phyloP scores from a whole-genome alignment of 1,140 invertebrate species.

The Trichogramma pretiosum region DNA sequence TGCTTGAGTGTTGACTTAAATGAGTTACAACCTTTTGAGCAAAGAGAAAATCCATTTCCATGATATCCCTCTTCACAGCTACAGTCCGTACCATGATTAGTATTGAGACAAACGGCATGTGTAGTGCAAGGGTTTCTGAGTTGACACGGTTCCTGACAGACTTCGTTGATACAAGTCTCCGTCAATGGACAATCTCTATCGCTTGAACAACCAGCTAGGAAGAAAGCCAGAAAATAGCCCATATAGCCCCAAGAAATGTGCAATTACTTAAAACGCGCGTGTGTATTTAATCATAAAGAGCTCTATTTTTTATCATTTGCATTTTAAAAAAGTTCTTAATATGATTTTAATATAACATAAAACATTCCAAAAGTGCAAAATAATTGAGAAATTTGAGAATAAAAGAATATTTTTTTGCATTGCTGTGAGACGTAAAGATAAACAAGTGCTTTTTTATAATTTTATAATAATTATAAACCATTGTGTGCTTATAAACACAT shows the following conservation, averaged over 20 bases:
- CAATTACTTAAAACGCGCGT: conserved; percentile 10
- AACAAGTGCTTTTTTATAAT: too few relatives aligned
- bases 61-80: conserved; percentile 75
- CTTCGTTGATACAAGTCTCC: conserved; percentile 70
- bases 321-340: too few relatives aligned
- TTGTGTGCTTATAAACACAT: too few relatives aligned
- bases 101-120: conserved; percentile 79
- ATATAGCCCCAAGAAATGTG: conserved; percentile 41
- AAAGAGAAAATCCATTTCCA: conserved; percentile 75
- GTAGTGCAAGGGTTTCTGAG: conserved; percentile 71
- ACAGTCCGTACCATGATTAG: conserved; percentile 78
- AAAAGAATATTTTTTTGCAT: too few relatives aligned
- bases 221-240: conserved; percentile 45
- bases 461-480: too few relatives aligned
- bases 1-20: too few relatives aligned
- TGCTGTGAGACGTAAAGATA: too few relatives aligned
- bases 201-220: conserved; percentile 67
- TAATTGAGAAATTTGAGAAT: too few relatives aligned
- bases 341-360: too few relatives aligned
- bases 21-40: conserved; percentile 36
- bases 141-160: conserved; percentile 74
- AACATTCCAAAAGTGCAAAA: too few relatives aligned
- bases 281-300: too few relatives aligned
- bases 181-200: conserved; percentile 72
- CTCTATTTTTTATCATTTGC: too few relatives aligned